Evolutionary conservation across 2,888 invertebrate species (phyloP).

Genomic region (Coelinius sp.): DNA sequence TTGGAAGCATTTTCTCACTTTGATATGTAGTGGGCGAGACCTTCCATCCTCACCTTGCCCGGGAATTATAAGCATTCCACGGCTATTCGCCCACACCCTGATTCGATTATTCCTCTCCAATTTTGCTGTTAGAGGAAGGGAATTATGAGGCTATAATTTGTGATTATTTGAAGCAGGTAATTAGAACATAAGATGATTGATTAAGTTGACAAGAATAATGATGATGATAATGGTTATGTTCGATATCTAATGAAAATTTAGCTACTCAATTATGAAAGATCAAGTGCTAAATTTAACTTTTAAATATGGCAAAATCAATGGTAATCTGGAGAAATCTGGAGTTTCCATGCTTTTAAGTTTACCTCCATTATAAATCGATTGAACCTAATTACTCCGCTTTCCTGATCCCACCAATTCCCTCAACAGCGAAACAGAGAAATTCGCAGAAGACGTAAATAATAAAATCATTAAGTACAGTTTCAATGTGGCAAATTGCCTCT

Average conservation of each 20-base stretch:
- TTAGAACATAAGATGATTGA: too few relatives aligned
- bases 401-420: too few relatives aligned
- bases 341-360: not conserved
- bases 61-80: slow-evolving; percentile 9
- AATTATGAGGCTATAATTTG: not conserved
- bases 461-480: not conserved
- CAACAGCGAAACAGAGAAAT: not conserved
- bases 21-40: not conserved
- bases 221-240: too few relatives aligned
- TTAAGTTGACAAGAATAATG: too few relatives aligned
- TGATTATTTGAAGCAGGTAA: not conserved
- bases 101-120: slow-evolving; percentile 6
- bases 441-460: not conserved
- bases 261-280: too few relatives aligned
- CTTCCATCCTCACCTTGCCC: not conserved
- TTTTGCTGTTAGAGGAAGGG: not conserved
- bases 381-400: too few relatives aligned
- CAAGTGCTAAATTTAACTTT: too few relatives aligned
- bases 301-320: too few relatives aligned
- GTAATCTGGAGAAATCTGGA: too few relatives aligned
- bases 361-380: too few relatives aligned
- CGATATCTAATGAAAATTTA: too few relatives aligned
- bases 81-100: not conserved
- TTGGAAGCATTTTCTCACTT: not conserved
- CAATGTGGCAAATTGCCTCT: not conserved